Evolutionary conservation across 2,797 vertebrate species (phyloP), one percentile per base, ranked within the genome.

Genomic region (Labroides dimidiatus): DNA sequence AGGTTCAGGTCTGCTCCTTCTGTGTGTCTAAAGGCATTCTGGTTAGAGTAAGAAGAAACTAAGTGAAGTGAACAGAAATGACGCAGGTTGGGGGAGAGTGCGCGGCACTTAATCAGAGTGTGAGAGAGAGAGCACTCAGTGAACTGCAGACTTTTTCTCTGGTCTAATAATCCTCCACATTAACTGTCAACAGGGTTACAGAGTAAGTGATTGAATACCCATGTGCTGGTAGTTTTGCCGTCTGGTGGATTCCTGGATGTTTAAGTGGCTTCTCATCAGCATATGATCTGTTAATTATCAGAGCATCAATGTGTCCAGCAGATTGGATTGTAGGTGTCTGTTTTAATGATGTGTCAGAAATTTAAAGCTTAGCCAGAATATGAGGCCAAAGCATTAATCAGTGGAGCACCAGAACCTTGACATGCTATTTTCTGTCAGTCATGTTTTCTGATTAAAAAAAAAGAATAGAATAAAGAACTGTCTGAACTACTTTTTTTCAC

Each of bases 41-140:
- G 60, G 23, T 78, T 54, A 44, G 59, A 77, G 54, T 20, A 49
- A 48, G 20, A 76, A 56, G 33, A 63, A 72, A n/a, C 60, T 50
- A 64, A 70, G 24, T 66, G 45, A 76, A 66, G 70, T 69, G 54
- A 76, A 58, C 45, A 60, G 10, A 44, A 69, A 36, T 47, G 59
- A 37, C 24, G 16, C 37, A 84, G 51, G 66, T 70, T 77, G 55
- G 62, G 50, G 62, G 47, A 64, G 53, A 59, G 45, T 19, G 58
- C 41, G 21, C 44, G 57, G 59, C 24, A 61, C 51, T 69, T 78
- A 58, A 77, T 81, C 56, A 63, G 50, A 30, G 53, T 27, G 42
- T 12, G 10, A 59, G 16, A 68, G 69, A 47, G 15, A 68, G 69
- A 47, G 15, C 45, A 52, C 33, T 71, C 10, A 27, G 21, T 60